Conservation (phyloP, 1,140 invertebrate species). For the Lordiphosa stackelbergi region DNA sequence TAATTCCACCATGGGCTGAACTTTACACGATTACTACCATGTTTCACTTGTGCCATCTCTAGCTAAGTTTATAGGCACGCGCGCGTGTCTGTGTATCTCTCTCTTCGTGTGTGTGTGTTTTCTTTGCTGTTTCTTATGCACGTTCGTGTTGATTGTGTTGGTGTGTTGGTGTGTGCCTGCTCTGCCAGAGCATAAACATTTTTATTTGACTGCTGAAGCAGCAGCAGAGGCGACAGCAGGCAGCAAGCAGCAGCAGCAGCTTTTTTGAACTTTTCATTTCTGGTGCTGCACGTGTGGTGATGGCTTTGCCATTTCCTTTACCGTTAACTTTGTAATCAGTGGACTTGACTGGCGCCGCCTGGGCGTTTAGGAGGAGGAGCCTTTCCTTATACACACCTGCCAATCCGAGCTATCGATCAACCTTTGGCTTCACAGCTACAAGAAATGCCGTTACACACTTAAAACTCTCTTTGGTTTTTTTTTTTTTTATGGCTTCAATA, state of each 20-base stretch:
- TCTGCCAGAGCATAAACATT: slow-evolving; percentile 9
- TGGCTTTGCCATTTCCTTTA: slow-evolving; percentile 35
- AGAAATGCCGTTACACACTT: slow-evolving; percentile 39
- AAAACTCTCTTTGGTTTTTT: slow-evolving; percentile 6
- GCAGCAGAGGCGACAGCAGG: not conserved
- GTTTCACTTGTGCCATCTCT: too few relatives aligned
- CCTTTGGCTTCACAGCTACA: slow-evolving; percentile 17
- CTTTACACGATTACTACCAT: too few relatives aligned
- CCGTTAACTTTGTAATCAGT: slow-evolving; percentile 23
- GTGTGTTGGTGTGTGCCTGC: slow-evolving; percentile 21
- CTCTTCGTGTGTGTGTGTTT: slow-evolving; percentile 14
- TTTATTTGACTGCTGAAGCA: slow-evolving; percentile 9
- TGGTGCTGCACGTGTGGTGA: not conserved
- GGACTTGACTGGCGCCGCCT: not conserved
- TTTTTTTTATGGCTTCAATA: slow-evolving; percentile 16
- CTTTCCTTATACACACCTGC: slow-evolving; percentile 14
- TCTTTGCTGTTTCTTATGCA: not conserved
- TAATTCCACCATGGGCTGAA: too few relatives aligned
- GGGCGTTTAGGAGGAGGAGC: slow-evolving; percentile 3
- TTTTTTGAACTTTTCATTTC: slow-evolving; percentile 16
- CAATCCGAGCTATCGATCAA: too few relatives aligned
- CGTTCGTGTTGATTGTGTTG: not conserved
- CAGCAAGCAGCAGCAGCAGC: slow-evolving; percentile 1
- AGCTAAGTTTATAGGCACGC: too few relatives aligned
- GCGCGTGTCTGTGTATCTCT: slow-evolving; percentile 4